phyloP scores from a whole-genome alignment of 2,113 vertebrate species.

The Zosterops pallidus region DNA sequence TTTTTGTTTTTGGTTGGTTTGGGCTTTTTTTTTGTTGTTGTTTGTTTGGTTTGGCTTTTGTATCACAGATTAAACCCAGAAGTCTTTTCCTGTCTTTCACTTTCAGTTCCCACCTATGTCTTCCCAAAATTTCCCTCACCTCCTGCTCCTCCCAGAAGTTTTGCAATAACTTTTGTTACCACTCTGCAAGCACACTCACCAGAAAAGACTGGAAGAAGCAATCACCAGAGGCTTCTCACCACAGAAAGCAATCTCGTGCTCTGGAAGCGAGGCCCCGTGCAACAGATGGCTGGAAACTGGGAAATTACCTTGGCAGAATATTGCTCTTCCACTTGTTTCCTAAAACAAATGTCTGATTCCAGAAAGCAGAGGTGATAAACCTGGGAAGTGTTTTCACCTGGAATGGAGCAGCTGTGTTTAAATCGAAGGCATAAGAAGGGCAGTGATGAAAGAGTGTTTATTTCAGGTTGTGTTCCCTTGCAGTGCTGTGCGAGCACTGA shows the following conservation, averaged over 20 bases:
- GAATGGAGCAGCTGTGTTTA: neutral
- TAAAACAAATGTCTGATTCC: neutral
- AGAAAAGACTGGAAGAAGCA: neutral
- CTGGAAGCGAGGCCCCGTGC: rapidly evolving
- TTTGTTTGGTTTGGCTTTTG: neutral
- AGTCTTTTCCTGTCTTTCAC: neutral
- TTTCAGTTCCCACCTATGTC: neutral
- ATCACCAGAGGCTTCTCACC: neutral
- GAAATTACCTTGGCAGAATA: neutral
- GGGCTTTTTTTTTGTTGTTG: neutral
- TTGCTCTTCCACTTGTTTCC: neutral
- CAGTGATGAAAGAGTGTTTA: neutral
- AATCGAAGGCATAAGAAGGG: neutral
- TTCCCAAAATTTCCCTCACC: neutral
- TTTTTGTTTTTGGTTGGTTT: neutral
- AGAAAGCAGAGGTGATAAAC: neutral
- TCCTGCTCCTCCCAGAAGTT: neutral
- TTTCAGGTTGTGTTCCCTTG: neutral
- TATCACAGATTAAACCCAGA: neutral
- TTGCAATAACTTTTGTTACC: neutral
- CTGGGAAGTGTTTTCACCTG: neutral
- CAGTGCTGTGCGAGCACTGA: rapidly evolving
- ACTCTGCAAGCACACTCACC: neutral
- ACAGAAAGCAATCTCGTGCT: neutral
- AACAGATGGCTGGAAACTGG: neutral